A percentile compares a stretch with the other conserved stretches of the same genome.
Evolutionary conservation across 2,888 invertebrate species (phyloP).

Genomic region (Stenchaetothrips biformis): DNA sequence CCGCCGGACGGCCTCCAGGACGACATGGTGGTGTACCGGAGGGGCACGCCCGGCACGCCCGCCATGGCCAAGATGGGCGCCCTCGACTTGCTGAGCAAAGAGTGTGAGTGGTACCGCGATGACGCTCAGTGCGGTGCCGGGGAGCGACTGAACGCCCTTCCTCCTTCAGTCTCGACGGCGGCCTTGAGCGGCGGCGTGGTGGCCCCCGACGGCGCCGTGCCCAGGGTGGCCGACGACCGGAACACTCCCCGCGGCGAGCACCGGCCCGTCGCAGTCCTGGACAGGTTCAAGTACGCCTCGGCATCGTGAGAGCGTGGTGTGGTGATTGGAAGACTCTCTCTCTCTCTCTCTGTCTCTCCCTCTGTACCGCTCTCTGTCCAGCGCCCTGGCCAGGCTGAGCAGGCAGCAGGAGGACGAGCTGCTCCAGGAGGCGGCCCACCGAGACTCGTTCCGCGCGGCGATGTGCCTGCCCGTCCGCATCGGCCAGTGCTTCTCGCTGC

Average conservation of each 20-base stretch:
- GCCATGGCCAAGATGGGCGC: neutral
- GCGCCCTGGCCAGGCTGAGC: neutral
- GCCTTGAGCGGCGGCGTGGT: neutral
- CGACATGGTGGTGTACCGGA: neutral
- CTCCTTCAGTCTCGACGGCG: neutral
- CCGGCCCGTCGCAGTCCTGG: neutral
- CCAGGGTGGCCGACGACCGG: neutral
- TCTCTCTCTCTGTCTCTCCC: too few relatives aligned
- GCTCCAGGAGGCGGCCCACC: neutral
- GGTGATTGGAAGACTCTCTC: too few relatives aligned
- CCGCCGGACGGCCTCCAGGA: too few relatives aligned
- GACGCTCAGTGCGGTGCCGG: too few relatives aligned
- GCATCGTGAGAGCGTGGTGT: too few relatives aligned
- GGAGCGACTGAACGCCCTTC: neutral
- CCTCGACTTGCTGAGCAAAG: neutral
- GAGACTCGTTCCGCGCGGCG: neutral
- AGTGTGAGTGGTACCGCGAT: slow-evolving; percentile 15
- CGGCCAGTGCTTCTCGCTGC: slow-evolving; percentile 10
- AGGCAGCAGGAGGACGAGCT: neutral
- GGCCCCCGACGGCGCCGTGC: neutral
- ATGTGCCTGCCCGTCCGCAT: neutral
- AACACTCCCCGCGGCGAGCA: neutral
- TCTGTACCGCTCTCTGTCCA: too few relatives aligned
- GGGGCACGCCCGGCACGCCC: neutral
- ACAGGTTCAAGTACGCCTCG: neutral